Base-by-base conservation (phyloP, 1,140 invertebrate genomes). In the Drosophila equinoxialis region DNA sequence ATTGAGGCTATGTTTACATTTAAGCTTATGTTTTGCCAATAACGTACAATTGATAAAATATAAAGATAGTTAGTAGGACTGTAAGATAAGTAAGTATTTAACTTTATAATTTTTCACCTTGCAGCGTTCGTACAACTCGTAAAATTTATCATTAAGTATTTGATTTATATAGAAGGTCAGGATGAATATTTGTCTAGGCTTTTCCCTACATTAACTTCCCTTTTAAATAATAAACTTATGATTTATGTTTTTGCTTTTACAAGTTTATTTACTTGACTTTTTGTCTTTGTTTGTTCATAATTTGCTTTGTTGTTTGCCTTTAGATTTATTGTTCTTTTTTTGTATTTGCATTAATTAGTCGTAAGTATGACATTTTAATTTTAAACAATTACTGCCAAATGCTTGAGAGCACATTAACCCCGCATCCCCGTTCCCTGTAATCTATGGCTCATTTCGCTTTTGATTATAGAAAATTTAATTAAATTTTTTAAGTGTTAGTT, bases 331-430 rank as follows among this genome's bases (percentile, higher is more conserved):
- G 17, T 51, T 23, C 10, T 51, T 3, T 51, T 3, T 3, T 51
- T 23, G 17, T 11, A 23, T 51, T 51, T 51, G 10, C 45, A 51
- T 51, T 51, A 51, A 51, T 51, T 51, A 51, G 45, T 51, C 45
- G 45, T 73, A 76, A 86, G 73, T 86, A 79, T 79, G 69, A 66
- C 64, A 82, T 81, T 86, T 79, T 73, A 69, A 58, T 51, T 51
- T 86, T 26, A 35, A 69, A 68, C 79, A 86, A 86, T 87, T 86
- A 87, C 82, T 82, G 79, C 75, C 82, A 86, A 86, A 87, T 82
- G 82, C 68, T 79, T 76, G 83, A 72, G 64, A 86, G 78, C 74
- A 81, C 74, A 78, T 78, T 59, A 45, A 45, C 68, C 74, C 60
- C 51, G 35, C 59, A 63, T 62, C 55, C 45, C 14, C 14, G 14